Evolutionary conservation across 1,140 invertebrate species (phyloP), one percentile per base, ranked within the genome.

Genomic region (Lutraria rhynchaena): DNA sequence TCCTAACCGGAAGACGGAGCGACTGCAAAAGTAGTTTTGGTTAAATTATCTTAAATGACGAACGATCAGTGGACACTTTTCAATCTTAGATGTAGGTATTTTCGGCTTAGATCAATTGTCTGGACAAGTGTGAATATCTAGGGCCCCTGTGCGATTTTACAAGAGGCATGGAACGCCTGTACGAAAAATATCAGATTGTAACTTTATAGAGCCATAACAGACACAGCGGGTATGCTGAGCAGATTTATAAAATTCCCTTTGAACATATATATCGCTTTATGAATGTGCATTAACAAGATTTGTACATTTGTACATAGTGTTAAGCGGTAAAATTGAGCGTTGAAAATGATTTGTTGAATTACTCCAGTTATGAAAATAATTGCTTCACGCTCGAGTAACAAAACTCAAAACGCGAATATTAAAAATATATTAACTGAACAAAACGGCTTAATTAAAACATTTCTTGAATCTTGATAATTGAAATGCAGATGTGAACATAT

Each of bases 201-300:
- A 46, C 61, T 75, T 75, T 75, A 75, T 75, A 60, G 55, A 49
- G 71, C 27, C 33, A 60, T 61, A 75, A 75, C 27, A n/a, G 13
- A 27, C 71, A 1, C 71, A 49, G 71, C 49, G 22, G 55, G 55
- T 22, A 19, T n/a, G 53, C 33, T 37, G 60, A 4, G 53, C 33
- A 5, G 53, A 31, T 71, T 37, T 44, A 65, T 65, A 77, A 77
- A 77, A 65, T 51, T 60, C 41, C 74, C 74, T 77, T 77, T 77
- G 74, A 77, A 65, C 58, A 63, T 46, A 67, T 33, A 67, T 49
- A 37, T 31, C 24, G 29, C 63, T 11, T 46, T 46, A 37, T 46
- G 44, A 9, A 67, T 67, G 44, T 33, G 63, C 44, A 67, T 67
- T 67, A 67, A 67, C 63, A 27, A 67, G 63, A 37, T 31, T 55